These are phyloP conservation scores for Hystrix brachyura DNA, from an alignment of 2,113 vertebrate genomes.

Conservation along the genomic window DNA sequence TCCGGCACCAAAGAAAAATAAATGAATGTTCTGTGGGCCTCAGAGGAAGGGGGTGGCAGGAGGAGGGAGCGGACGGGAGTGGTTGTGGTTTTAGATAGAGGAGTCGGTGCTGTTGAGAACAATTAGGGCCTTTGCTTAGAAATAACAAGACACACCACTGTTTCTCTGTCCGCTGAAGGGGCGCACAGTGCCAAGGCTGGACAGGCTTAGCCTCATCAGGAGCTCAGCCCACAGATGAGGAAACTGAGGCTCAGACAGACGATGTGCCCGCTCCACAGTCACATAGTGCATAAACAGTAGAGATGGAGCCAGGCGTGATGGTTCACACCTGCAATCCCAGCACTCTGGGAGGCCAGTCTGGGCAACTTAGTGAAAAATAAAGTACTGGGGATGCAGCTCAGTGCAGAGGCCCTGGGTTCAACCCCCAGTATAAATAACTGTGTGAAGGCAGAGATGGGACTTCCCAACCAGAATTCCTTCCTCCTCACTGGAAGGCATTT, in stretches of 20 bases:
- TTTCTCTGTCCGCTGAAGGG: slow-evolving; percentile 28
- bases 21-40: slow-evolving; percentile 82
- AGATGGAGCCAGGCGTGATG: background rate
- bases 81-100: slow-evolving; percentile 51
- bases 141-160: slow-evolving; percentile 74
- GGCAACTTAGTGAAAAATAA: background rate
- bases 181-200: background rate
- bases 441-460: background rate
- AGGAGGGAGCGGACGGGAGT: background rate
- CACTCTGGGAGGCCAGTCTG: background rate
- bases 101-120: slow-evolving; percentile 73
- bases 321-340: background rate
- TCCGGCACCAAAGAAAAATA: slow-evolving; percentile 73
- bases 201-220: background rate
- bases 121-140: slow-evolving; percentile 79
- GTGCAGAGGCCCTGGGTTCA: background rate
- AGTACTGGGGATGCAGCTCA: background rate
- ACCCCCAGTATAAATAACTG: background rate
- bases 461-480: background rate
- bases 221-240: slow-evolving; percentile 41
- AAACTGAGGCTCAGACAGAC: background rate
- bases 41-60: slow-evolving; percentile 48
- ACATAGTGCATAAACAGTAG: background rate
- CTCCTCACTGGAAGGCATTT: background rate
- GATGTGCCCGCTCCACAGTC: background rate